A percentile compares a stretch with the other conserved stretches of the same genome.
These are phyloP conservation scores for Mesoligia furuncula DNA, from an alignment of 2,888 invertebrate species.

Conservation along the genomic window DNA sequence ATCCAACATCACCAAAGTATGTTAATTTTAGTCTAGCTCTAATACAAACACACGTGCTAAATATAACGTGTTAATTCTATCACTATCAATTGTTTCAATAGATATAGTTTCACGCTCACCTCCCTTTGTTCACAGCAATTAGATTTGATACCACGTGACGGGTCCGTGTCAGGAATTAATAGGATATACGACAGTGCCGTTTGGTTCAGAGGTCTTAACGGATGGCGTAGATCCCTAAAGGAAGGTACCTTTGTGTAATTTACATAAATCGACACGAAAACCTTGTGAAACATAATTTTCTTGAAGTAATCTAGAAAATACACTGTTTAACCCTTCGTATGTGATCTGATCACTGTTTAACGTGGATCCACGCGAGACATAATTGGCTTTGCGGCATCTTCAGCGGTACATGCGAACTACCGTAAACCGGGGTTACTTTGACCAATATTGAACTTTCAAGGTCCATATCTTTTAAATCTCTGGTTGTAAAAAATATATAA, in stretches of 20 bases:
- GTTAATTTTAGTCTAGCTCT: background rate
- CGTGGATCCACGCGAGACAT: no score
- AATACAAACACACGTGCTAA: background rate
- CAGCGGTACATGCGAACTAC: no score
- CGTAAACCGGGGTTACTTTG: no score
- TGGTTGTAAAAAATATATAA: no score
- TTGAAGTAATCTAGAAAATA: background rate
- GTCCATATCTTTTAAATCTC: no score
- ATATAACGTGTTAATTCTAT: background rate
- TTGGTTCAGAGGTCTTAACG: background rate
- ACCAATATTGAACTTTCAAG: no score
- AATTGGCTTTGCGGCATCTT: no score
- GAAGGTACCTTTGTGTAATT: background rate
- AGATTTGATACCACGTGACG: conserved; percentile 2
- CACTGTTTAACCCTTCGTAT: no score
- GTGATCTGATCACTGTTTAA: no score
- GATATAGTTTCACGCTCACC: background rate
- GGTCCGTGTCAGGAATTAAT: background rate
- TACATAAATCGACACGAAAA: background rate
- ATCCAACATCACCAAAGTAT: background rate
- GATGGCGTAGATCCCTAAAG: background rate
- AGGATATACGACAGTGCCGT: background rate
- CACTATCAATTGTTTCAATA: background rate
- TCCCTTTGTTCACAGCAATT: background rate
- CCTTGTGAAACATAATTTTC: background rate